These are phyloP conservation scores for Tetranychus cinnabarinus DNA, from an alignment of 1,140 invertebrate species.

Conservation along the genomic window DNA sequence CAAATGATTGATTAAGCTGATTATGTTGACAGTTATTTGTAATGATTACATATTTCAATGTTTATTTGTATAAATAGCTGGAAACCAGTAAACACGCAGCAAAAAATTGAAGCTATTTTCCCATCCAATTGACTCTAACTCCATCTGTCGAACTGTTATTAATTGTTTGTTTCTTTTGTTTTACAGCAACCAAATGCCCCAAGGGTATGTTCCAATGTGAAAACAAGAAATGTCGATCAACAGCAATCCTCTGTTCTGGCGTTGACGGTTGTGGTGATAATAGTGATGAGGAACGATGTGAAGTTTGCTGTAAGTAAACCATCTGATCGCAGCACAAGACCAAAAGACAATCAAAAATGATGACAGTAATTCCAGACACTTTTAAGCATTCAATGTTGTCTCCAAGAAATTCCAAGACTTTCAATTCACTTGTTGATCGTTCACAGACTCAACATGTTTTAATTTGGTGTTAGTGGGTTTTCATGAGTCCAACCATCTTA, in stretches of 20 bases:
- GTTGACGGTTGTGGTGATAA: conserved; percentile 69
- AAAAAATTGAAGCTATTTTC: not conserved
- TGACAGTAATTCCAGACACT: not conserved
- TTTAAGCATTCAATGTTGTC: not conserved
- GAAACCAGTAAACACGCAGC: too few species aligned
- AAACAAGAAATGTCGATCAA: conserved; percentile 60
- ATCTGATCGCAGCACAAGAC: not conserved
- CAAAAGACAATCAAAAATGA: not conserved
- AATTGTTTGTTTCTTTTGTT: too few species aligned
- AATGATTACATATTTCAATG: too few species aligned
- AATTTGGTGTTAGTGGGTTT: too few species aligned
- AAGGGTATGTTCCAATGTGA: conserved; percentile 29
- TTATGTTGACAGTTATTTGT: too few species aligned
- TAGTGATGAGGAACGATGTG: conserved; percentile 55
- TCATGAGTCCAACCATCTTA: too few species aligned
- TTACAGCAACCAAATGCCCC: conserved; percentile 3
- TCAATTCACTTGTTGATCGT: too few species aligned
- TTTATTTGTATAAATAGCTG: too few species aligned
- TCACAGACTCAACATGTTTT: too few species aligned
- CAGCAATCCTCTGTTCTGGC: conserved; percentile 60
- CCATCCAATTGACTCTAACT: not conserved
- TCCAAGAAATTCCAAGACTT: not conserved
- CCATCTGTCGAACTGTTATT: not conserved
- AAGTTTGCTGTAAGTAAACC: conserved; percentile 51
- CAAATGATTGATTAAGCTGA: too few species aligned